Evolutionary conservation across 1,140 invertebrate species (phyloP).

Genomic region (Penaeus japonicus): DNA sequence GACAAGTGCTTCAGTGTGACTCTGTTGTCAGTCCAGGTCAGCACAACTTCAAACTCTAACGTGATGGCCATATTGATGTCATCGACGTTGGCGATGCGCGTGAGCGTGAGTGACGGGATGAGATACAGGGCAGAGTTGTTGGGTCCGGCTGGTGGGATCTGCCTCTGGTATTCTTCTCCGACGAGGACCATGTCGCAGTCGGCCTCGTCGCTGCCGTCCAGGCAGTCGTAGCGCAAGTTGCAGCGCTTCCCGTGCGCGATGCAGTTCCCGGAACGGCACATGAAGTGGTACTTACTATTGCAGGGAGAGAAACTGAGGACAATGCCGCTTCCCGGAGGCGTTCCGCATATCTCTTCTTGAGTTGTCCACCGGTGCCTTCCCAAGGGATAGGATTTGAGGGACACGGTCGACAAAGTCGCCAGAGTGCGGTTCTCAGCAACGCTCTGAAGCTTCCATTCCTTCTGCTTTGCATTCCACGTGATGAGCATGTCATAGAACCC

Average conservation of each 20-base stretch:
- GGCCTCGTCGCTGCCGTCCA: constrained; percentile 66
- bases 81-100: constrained; percentile 35
- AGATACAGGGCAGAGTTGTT: neutral
- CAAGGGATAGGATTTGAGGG: too few species aligned
- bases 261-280: constrained; percentile 63
- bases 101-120: neutral
- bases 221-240: constrained; percentile 64
- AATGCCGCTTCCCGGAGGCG: neutral
- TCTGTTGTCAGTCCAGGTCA: constrained; percentile 28
- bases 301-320: constrained; percentile 18
- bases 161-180: constrained; percentile 23
- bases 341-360: neutral
- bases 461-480: too few species aligned
- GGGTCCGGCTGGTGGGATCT: constrained; percentile 19
- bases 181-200: constrained; percentile 59
- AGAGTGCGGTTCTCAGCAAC: too few species aligned
- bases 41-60: constrained; percentile 32
- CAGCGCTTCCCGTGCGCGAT: constrained; percentile 63
- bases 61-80: constrained; percentile 38
- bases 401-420: too few species aligned
- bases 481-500: too few species aligned
- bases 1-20: constrained; percentile 28
- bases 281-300: constrained; percentile 59
- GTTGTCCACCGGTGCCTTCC: too few species aligned
- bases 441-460: too few species aligned